Percentiles rank a stretch among this genome's conserved stretches.
Evolutionary conservation across 2,113 vertebrate species (phyloP).

Genomic region (Polypterus senegalus): DNA sequence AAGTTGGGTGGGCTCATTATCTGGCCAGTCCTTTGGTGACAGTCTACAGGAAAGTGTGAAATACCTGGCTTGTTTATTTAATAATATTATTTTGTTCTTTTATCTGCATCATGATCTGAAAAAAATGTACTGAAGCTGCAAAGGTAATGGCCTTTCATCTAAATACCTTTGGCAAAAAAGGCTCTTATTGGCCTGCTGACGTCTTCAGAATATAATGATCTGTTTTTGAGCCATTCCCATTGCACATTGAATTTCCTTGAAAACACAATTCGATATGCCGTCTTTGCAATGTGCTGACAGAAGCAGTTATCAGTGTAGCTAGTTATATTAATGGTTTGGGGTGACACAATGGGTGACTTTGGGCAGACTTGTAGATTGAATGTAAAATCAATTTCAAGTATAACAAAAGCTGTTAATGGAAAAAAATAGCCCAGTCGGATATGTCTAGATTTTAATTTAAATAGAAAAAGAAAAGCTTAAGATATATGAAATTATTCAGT

Average conservation of each 20-base stretch:
- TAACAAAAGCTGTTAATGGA: constrained; percentile 30
- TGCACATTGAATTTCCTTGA: constrained; percentile 21
- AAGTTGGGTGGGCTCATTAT: too few species aligned
- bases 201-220: constrained; percentile 15
- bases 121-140: constrained; percentile 33
- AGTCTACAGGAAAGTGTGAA: neutral
- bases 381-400: constrained; percentile 38
- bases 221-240: neutral
- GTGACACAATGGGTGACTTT: constrained; percentile 31
- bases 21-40: constrained; percentile 24
- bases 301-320: constrained; percentile 31
- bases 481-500: too few species aligned
- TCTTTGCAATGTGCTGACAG: constrained; percentile 37
- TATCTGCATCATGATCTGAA: constrained; percentile 21
- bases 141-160: constrained; percentile 30
- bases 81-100: constrained; percentile 42
- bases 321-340: constrained; percentile 31
- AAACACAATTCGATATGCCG: constrained; percentile 17
- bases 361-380: constrained; percentile 21
- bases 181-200: constrained; percentile 1
- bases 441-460: constrained; percentile 10
- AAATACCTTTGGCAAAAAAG: constrained; percentile 16
- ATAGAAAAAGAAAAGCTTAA: neutral
- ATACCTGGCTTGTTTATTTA: neutral
- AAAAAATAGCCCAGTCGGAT: constrained; percentile 15